Evolutionary conservation across 1,140 invertebrate genomes (phyloP).

Genomic region (Tetragonula clypearis): DNA sequence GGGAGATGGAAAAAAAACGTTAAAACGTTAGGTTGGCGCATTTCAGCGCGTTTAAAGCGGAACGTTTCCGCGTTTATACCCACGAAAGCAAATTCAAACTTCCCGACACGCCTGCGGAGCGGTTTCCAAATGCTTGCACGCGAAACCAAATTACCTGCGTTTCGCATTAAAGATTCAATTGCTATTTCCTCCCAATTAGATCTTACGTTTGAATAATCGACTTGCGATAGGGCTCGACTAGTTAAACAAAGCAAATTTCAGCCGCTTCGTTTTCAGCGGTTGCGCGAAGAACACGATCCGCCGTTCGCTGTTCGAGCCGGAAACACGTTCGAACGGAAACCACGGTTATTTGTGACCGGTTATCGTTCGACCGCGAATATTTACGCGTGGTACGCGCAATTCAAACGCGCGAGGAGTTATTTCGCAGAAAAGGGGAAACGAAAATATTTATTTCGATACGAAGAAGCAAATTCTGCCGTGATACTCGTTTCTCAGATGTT

Average conservation of each 20-base stretch:
- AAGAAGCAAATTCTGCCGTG: not conserved
- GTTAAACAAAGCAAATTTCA: not conserved
- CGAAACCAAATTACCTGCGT: slow-evolving; percentile 10
- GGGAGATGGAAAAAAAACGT: not conserved
- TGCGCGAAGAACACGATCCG: not conserved
- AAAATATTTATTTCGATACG: not conserved
- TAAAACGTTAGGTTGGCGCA: not conserved
- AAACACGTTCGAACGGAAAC: not conserved
- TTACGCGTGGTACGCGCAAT: not conserved
- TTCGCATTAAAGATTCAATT: slow-evolving; percentile 38
- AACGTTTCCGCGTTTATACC: not conserved
- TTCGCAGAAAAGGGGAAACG: not conserved
- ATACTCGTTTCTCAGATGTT: not conserved
- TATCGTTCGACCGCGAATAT: not conserved
- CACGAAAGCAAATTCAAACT: slow-evolving; percentile 23
- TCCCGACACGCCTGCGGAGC: slow-evolving; percentile 5
- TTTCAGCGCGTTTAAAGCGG: not conserved
- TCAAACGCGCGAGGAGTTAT: not conserved
- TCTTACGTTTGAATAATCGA: slow-evolving; percentile 30
- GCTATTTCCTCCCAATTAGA: slow-evolving; percentile 32
- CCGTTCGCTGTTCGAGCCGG: too few species aligned
- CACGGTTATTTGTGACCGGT: not conserved
- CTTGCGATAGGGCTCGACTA: not conserved
- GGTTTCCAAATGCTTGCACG: slow-evolving; percentile 33
- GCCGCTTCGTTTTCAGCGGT: not conserved